Evolutionary conservation across 1,140 invertebrate genomes (phyloP), one percentile per base, ranked within the genome.

Genomic region (Caenorhabditis elegans): DNA sequence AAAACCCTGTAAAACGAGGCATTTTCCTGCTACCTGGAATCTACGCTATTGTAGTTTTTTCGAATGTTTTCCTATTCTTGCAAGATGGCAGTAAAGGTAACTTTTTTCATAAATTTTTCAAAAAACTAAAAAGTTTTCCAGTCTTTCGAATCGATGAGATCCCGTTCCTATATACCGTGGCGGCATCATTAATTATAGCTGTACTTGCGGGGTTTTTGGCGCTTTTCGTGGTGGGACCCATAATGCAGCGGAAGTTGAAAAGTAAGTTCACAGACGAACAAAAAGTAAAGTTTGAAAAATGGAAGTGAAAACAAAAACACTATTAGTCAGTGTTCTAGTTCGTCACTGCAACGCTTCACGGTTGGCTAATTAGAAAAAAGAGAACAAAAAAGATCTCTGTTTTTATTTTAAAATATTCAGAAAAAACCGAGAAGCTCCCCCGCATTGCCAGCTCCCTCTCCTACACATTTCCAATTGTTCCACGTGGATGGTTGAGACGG

Each of bases 11-110:
- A 15, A 93, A 93, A 86, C 92, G 93, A 22, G 96, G 95, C 47
- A 93, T 98, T 2, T 91, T 91, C 49, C 92, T 94, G 36, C 91
- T 99, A 80, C 96, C 97, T 10, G 91, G 97, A 81, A 95, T 97
- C 90, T 98, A 98, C 89, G 95, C 94, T 75, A 91, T 95, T 36
- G 98, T 96, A n/a, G 92, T 98, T 83, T 92, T 95, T 84, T 92
- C 98, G 76, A 98, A 98, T 91, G 92, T 96, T 1, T 93, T 98
- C 17, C 34, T 70, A 70, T 70, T 70, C n/a, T 39, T 70, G 17
- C 60, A 70, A 70, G 60, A 70, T 39, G 60, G 60, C 6, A 43
- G 19, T 24, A 39, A 34, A 70, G 26, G 60, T 70, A 6, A 70
- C 24, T 70, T 15, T 22, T 39, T 1, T 17, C 28, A 60, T 34